Conservation (phyloP, 2,888 invertebrate genomes). For the Xanthia icteritia region DNA sequence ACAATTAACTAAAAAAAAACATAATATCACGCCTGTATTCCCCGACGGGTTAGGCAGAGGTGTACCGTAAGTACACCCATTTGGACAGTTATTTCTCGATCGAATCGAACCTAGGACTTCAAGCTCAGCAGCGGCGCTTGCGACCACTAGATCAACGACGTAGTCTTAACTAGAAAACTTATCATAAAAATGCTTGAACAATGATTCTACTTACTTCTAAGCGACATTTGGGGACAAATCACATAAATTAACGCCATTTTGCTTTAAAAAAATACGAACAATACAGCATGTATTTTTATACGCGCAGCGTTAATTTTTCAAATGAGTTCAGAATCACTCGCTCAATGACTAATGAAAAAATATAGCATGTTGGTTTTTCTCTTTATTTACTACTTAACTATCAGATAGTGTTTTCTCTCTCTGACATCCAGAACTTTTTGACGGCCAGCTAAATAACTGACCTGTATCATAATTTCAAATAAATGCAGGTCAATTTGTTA, state of each 20-base stretch:
- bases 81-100: no score
- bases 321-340: neutral
- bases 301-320: neutral
- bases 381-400: neutral
- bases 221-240: constrained; percentile 24
- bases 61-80: no score
- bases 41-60: neutral
- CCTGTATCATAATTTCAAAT: no score
- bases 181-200: constrained; percentile 34
- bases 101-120: neutral
- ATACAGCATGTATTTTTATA: neutral
- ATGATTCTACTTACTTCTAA: constrained; percentile 20
- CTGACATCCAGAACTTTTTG: neutral
- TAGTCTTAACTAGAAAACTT: neutral
- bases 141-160: neutral
- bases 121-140: no score
- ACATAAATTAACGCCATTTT: neutral
- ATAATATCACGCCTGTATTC: neutral
- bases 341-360: neutral
- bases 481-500: neutral
- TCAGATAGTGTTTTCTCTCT: neutral
- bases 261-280: neutral
- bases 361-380: neutral
- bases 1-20: constrained; percentile 25
- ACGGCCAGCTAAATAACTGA: neutral